Base-by-base conservation (phyloP, 2,797 vertebrate genomes). In the Enteromius viviparus region DNA sequence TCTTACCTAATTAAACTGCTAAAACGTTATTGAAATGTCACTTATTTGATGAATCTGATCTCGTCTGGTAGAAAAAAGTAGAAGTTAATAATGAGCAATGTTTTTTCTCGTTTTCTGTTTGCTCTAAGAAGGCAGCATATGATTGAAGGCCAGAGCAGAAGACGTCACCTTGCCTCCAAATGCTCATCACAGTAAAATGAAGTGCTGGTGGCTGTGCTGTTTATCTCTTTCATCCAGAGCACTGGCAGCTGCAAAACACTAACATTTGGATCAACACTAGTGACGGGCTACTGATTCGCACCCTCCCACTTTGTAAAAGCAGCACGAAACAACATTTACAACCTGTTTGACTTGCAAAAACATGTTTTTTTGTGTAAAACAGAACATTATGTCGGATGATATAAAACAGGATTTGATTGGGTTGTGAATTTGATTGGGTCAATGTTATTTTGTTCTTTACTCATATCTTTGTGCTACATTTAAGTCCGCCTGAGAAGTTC, bases 221-320 rank as follows among this genome's bases (percentile, higher is more conserved):
- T 82, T 82, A 82, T 82, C 80, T 66, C 29, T 68, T 76, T 68
- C 62, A 76, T 69, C 49, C 60, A 68, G 71, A 66, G 60, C 19
- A 15, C 55, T 66, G 70, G 29, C 58, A 82, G 70, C 58, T 51
- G 58, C 58, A 62, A 81, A 81, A 81, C 80, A 51, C 47, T 74
- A 81, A 75, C 69, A 65, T 49, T 81, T 40, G 55, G 29, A 74
- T 81, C 58, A 65, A 74, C 58, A 45, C 34, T 65, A 74, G 66
- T 49, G 42, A 21, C 17, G 49, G 45, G 26, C 53, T 17, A 37
- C 32, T 79, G 29, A 32, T 37, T 53, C 40, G 45, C 37, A 29
- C 62, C 60, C 76, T 51, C 17, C 8, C 76, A 47, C 64, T 65
- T 62, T 34, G 45, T 34, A 21, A 77, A 42, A 77, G 26, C 40